Conservation (phyloP, 2,797 vertebrate genomes). For the Lagothrix lagotricha region DNA sequence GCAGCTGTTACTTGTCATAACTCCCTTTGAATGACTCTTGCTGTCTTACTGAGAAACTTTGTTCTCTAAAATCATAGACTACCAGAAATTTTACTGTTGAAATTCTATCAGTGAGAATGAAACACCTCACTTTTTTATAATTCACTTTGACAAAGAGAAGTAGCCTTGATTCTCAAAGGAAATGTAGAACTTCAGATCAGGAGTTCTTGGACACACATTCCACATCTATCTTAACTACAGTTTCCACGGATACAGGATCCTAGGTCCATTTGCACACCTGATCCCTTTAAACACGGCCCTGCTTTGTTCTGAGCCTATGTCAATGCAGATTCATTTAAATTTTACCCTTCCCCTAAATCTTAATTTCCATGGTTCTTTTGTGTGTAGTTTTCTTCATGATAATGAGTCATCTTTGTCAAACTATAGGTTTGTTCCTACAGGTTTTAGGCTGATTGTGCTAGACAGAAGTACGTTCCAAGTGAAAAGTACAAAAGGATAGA, state of each 20-base stretch:
- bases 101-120: neutral
- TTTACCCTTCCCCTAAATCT: neutral
- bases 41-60: neutral
- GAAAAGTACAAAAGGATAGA: neutral
- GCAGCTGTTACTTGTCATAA: neutral
- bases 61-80: neutral
- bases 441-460: neutral
- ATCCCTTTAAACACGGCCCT: neutral
- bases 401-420: neutral
- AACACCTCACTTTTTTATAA: neutral
- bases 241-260: neutral
- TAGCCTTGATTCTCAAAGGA: neutral
- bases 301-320: neutral
- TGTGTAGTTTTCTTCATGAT: neutral
- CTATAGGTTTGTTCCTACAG: neutral
- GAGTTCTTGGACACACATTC: neutral
- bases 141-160: conserved; percentile 11
- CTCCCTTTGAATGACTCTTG: neutral
- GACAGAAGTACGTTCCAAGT: neutral
- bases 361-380: neutral
- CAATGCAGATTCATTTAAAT: neutral
- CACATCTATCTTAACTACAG: neutral
- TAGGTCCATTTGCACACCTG: neutral
- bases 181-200: neutral
- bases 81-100: neutral